A percentile compares a stretch with the other conserved stretches of the same genome.
Conservation (phyloP, 2,888 invertebrate genomes). For the Aplocera efformata region DNA sequence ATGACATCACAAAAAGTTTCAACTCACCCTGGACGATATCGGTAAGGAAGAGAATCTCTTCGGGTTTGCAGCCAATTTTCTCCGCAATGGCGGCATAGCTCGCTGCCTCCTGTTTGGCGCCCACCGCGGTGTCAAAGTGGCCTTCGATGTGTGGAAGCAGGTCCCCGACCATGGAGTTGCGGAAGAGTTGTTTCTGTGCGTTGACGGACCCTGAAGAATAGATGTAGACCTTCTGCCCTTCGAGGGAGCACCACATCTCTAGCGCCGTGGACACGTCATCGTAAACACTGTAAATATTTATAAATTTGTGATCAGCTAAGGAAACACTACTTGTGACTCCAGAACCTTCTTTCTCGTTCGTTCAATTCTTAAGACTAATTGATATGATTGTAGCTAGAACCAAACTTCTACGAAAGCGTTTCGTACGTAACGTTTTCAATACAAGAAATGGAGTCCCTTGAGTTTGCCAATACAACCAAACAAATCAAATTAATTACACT, state of each 20-base stretch:
- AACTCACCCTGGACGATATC: slow-evolving; percentile 88
- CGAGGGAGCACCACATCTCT: slow-evolving; percentile 84
- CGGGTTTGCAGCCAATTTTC: slow-evolving; percentile 82
- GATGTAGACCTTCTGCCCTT: slow-evolving; percentile 86
- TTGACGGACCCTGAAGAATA: slow-evolving; percentile 96
- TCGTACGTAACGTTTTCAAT: too few relatives aligned
- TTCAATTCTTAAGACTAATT: too few relatives aligned
- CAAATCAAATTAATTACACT: too few relatives aligned
- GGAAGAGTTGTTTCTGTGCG: slow-evolving; percentile 93
- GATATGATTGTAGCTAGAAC: too few relatives aligned
- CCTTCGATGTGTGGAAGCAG: slow-evolving; percentile 85
- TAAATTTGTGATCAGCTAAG: slow-evolving; percentile 1
- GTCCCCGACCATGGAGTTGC: slow-evolving; percentile 88
- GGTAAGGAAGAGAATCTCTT: slow-evolving; percentile 91
- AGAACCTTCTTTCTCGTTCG: too few relatives aligned
- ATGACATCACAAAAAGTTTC: too few relatives aligned
- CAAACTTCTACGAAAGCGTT: too few relatives aligned
- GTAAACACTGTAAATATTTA: slow-evolving; percentile 86
- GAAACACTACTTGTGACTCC: too few relatives aligned
- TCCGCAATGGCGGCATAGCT: slow-evolving; percentile 90
- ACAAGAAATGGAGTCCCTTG: too few relatives aligned
- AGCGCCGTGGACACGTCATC: slow-evolving; percentile 90
- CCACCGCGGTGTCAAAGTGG: slow-evolving; percentile 93
- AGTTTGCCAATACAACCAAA: too few relatives aligned
- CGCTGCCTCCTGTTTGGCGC: slow-evolving; percentile 86